Percentiles rank a stretch among this genome's conserved stretches.
phyloP scores from a whole-genome alignment of 2,797 vertebrate species.

The Danio jaintianensis region DNA sequence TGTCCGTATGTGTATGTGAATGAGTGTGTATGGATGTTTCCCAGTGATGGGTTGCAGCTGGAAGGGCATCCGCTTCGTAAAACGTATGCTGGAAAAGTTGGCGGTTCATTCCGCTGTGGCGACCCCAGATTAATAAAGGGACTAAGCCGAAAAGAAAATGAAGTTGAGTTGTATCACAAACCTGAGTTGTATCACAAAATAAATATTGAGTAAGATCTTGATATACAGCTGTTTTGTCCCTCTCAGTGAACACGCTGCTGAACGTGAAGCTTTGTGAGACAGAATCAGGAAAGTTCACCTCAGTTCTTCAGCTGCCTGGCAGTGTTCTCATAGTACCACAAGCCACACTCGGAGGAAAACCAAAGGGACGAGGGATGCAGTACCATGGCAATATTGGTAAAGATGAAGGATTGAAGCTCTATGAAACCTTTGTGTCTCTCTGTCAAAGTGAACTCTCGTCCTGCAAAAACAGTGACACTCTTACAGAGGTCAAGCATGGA shows the following conservation, averaged over 20 bases:
- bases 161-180: no score
- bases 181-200: not conserved
- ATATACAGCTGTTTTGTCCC: constrained; percentile 28
- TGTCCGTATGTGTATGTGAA: no score
- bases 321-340: constrained; percentile 91
- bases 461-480: constrained; percentile 72
- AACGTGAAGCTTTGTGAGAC: constrained; percentile 90
- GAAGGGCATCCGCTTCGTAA: no score
- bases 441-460: constrained; percentile 84
- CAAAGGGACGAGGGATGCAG: constrained; percentile 89
- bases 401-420: constrained; percentile 88
- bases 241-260: constrained; percentile 83
- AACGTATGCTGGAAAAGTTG: no score
- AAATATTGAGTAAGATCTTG: not conserved
- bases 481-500: constrained; percentile 81
- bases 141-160: no score
- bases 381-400: constrained; percentile 92
- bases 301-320: constrained; percentile 88
- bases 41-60: no score
- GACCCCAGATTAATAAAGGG: no score
- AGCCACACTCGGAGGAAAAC: constrained; percentile 92
- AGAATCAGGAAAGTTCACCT: constrained; percentile 82
- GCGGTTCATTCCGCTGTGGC: no score
- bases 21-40: no score
- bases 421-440: constrained; percentile 81